Evolutionary conservation across 2,113 vertebrate genomes (phyloP).

Genomic region (Pseudois nayaur): DNA sequence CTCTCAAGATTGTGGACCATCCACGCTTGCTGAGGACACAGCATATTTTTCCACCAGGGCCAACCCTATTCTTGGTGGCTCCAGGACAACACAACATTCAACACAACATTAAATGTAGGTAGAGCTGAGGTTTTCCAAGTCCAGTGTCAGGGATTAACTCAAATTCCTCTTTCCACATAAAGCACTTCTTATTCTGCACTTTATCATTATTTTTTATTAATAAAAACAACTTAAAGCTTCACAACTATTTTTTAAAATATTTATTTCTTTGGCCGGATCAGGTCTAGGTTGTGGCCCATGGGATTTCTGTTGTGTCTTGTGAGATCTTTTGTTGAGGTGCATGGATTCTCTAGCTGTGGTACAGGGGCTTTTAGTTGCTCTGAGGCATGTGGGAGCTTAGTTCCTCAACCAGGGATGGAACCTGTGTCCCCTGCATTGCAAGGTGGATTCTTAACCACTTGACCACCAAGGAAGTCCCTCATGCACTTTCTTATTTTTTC

Average conservation of each 20-base stretch:
- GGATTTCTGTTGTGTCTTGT: neutral
- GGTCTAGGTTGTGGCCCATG: neutral
- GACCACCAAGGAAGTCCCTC: neutral
- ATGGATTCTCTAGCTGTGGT: neutral
- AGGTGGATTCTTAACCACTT: neutral
- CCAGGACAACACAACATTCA: neutral
- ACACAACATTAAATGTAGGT: neutral
- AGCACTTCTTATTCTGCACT: neutral
- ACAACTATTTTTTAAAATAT: neutral
- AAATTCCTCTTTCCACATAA: neutral
- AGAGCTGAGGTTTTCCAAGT: neutral
- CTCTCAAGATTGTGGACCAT: neutral
- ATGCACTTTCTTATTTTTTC: neutral
- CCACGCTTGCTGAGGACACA: neutral
- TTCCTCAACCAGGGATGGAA: neutral
- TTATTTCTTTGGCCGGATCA: neutral
- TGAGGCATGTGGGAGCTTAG: neutral
- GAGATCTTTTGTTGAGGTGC: neutral
- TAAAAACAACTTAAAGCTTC: neutral
- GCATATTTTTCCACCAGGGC: neutral
- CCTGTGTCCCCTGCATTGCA: neutral
- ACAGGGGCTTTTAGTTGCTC: neutral
- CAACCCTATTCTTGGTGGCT: neutral
- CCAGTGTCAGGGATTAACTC: neutral
- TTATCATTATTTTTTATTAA: neutral